These are phyloP conservation scores for Tetranychus cinnabarinus DNA, from an alignment of 1,140 invertebrate species.

Conservation along the genomic window DNA sequence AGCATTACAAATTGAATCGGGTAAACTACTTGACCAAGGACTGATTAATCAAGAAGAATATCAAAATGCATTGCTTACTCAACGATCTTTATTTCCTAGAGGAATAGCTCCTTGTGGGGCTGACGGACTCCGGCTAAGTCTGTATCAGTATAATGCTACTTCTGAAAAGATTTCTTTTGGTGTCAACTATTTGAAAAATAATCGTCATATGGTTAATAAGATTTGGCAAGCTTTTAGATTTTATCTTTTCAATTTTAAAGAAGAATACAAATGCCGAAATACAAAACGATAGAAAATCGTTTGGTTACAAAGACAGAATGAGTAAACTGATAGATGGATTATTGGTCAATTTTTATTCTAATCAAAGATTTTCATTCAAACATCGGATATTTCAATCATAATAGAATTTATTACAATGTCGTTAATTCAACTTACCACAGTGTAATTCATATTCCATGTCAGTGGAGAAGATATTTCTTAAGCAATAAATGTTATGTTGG, in stretches of 20 bases:
- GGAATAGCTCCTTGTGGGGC: conserved; percentile 98
- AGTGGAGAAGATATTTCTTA: too few relatives aligned
- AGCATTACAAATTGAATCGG: conserved; percentile 19
- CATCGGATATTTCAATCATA: conserved; percentile 52
- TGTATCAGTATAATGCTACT: conserved; percentile 81
- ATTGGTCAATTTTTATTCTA: conserved; percentile 51
- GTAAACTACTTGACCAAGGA: neutral
- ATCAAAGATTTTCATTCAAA: conserved; percentile 47
- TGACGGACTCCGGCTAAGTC: conserved; percentile 82
- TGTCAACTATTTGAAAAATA: conserved; percentile 83
- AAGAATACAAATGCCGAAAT: conserved; percentile 21
- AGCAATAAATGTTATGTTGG: too few relatives aligned
- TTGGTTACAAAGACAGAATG: conserved; percentile 13
- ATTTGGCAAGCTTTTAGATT: conserved; percentile 96
- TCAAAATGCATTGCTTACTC: conserved; percentile 11
- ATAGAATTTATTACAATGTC: conserved; percentile 58
- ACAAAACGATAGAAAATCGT: conserved; percentile 14
- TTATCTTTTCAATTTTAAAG: conserved; percentile 28
- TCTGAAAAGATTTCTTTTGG: conserved; percentile 84
- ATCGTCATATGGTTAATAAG: conserved; percentile 97
- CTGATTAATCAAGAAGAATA: conserved; percentile 10
- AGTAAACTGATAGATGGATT: conserved; percentile 74
- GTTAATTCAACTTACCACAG: conserved; percentile 33
- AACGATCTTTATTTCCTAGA: conserved; percentile 61
- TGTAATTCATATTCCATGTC: too few relatives aligned